phyloP scores from a whole-genome alignment of 2,113 vertebrate species.

The Narcine bancroftii region DNA sequence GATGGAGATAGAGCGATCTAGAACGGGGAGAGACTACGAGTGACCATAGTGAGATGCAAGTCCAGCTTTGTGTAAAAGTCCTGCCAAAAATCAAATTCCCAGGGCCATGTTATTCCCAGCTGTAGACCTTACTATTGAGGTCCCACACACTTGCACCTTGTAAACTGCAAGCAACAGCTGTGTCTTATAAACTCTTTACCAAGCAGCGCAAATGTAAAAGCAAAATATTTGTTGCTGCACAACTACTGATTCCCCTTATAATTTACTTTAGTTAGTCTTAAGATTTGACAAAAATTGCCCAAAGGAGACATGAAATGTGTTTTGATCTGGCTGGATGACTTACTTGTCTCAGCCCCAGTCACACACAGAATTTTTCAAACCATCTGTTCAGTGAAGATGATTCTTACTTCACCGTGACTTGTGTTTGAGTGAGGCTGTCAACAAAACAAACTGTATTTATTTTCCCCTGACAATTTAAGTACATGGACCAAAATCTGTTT shows the following conservation, averaged over 20 bases:
- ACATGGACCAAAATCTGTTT: background rate
- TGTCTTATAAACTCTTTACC: background rate
- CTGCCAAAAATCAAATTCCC: no score
- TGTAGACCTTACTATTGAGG: no score
- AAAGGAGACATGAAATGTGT: background rate
- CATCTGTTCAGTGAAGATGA: background rate
- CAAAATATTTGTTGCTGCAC: background rate
- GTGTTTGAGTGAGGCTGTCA: background rate
- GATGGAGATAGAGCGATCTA: no score
- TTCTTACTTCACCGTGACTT: background rate
- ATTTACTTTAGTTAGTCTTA: background rate
- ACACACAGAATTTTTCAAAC: background rate
- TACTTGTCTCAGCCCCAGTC: no score
- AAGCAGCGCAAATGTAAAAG: background rate
- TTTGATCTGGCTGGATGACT: background rate
- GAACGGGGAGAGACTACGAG: no score
- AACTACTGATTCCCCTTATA: background rate
- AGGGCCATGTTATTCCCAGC: no score
- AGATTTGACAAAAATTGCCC: background rate
- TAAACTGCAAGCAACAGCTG: background rate
- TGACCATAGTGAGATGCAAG: no score
- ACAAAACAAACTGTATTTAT: background rate
- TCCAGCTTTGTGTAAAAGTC: no score
- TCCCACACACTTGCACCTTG: no score
- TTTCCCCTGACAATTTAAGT: background rate